Conservation (phyloP, 2,113 vertebrate species). For the Octodon degus region DNA sequence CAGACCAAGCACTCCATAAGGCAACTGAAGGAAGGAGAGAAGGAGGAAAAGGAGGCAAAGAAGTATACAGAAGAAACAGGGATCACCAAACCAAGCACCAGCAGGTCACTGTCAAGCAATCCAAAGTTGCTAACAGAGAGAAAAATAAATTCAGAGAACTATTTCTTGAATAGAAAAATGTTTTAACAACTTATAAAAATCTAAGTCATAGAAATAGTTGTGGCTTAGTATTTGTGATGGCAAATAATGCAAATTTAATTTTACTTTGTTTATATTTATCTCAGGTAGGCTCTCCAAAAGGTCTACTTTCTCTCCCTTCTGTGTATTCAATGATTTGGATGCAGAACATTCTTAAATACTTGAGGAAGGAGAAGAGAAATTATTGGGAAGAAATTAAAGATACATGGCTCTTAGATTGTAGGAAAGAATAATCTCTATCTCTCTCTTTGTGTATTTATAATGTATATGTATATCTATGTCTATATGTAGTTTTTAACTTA, state of each 20-base stretch:
- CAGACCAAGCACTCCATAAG: neutral
- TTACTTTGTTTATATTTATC: conserved; percentile 51
- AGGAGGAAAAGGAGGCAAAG: no score
- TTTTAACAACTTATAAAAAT: neutral
- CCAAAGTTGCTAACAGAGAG: neutral
- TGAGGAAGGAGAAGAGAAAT: neutral
- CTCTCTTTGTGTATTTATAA: neutral
- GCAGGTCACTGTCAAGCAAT: neutral
- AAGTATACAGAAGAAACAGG: neutral
- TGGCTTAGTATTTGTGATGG: conserved; percentile 28
- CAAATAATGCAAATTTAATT: neutral
- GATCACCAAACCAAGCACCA: neutral
- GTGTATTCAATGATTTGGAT: neutral
- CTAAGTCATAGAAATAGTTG: neutral
- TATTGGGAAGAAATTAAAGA: neutral
- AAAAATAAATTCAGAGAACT: conserved; percentile 1
- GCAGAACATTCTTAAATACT: neutral
- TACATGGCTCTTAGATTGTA: neutral
- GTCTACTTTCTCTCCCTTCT: neutral
- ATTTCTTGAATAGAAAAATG: neutral
- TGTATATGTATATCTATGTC: neutral
- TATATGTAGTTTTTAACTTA: neutral
- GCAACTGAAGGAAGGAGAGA: neutral
- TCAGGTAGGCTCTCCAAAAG: neutral
- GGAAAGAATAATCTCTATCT: neutral